Conservation (phyloP, 2,113 vertebrate genomes). For the Triplophysa dalaica region DNA sequence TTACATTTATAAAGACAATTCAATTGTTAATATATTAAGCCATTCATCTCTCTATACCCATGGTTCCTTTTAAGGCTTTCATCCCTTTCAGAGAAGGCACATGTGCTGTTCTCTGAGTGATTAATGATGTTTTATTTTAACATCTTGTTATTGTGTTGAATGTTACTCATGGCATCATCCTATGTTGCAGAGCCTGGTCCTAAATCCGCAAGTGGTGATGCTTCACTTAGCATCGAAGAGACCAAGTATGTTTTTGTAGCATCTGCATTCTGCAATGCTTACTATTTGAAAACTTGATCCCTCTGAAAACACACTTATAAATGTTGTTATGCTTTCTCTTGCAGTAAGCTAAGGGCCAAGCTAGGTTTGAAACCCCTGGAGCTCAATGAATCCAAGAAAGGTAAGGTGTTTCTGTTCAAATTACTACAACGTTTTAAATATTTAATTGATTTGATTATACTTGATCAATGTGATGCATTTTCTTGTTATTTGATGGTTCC, state of each 20-base stretch:
- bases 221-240: conserved; percentile 88
- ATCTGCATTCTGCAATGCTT: too few relatives aligned
- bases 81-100: too few relatives aligned
- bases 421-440: not conserved
- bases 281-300: not conserved
- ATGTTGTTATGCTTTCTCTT: conserved; percentile 11
- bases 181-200: conserved; percentile 63
- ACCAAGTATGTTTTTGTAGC: conserved; percentile 79
- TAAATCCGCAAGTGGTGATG: conserved; percentile 81
- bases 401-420: conserved; percentile 56
- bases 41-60: too few relatives aligned
- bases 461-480: not conserved
- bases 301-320: not conserved
- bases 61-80: too few relatives aligned
- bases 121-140: too few relatives aligned
- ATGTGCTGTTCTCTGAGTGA: too few relatives aligned
- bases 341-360: conserved; percentile 87
- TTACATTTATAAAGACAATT: too few relatives aligned
- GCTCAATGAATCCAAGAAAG: conserved; percentile 79
- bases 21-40: too few relatives aligned
- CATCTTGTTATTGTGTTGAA: not conserved
- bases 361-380: conserved; percentile 89
- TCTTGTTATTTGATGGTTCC: not conserved
- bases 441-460: not conserved
- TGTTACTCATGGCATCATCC: not conserved